Evolutionary conservation across 2,797 vertebrate genomes (phyloP).

Genomic region (Remorina albescens): DNA sequence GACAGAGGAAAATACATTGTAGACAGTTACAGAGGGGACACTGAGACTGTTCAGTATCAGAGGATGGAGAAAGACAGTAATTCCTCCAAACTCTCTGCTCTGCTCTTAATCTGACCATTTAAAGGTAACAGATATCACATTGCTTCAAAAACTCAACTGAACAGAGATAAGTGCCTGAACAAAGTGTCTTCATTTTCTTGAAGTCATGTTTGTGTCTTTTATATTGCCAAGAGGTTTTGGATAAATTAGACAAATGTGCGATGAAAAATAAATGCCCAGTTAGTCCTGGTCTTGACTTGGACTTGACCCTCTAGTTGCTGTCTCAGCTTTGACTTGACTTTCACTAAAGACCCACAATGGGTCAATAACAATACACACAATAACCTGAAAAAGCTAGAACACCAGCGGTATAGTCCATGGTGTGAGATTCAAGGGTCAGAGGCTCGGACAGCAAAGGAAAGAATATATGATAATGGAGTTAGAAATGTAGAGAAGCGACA

Average conservation of each 20-base stretch:
- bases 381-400: constrained; percentile 52
- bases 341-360: constrained; percentile 36
- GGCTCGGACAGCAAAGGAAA: not conserved
- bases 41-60: constrained; percentile 12
- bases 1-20: not conserved
- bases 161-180: not conserved
- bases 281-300: constrained; percentile 28
- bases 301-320: constrained; percentile 44
- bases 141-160: not conserved
- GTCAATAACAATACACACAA: constrained; percentile 56
- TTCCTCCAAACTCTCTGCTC: constrained; percentile 5
- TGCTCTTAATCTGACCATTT: not conserved
- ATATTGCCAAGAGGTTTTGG: not conserved
- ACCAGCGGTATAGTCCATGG: not conserved
- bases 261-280: not conserved
- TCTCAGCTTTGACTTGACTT: constrained; percentile 18
- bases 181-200: not conserved
- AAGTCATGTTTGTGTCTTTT: not conserved
- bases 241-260: not conserved
- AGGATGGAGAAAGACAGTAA: constrained; percentile 11
- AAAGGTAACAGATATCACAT: not conserved
- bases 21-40: constrained; percentile 5
- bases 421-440: constrained; percentile 53
- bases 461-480: not conserved
- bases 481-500: constrained; percentile 4